phyloP scores from a whole-genome alignment of 2,113 vertebrate species.

The Megaleporinus macrocephalus region DNA sequence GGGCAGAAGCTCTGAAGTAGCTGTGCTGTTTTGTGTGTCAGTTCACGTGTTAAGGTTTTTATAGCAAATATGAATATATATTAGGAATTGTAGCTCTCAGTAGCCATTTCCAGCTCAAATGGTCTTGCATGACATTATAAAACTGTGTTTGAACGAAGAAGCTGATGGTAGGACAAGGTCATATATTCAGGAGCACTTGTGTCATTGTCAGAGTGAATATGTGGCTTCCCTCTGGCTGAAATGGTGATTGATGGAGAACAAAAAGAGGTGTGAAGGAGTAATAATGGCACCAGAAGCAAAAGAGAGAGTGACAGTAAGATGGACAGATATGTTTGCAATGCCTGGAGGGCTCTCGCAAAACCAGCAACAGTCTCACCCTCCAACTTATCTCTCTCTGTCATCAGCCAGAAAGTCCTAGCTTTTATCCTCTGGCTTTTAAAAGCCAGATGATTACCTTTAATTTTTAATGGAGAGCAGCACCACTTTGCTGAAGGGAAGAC shows the following conservation, averaged over 20 bases:
- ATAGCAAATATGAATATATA: background rate
- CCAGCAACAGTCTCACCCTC: slow-evolving; percentile 7
- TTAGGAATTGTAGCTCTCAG: background rate
- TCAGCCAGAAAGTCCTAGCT: slow-evolving; percentile 29
- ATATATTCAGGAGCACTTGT: background rate
- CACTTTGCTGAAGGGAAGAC: slow-evolving; percentile 33
- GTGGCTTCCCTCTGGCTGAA: slow-evolving; percentile 25
- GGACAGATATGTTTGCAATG: slow-evolving; percentile 32
- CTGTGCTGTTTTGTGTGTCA: background rate
- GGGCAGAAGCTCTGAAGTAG: background rate
- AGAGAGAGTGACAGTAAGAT: slow-evolving; percentile 43
- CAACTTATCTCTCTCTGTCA: slow-evolving; percentile 26
- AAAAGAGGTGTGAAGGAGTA: slow-evolving; percentile 53
- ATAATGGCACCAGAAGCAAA: slow-evolving; percentile 41
- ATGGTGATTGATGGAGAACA: slow-evolving; percentile 48
- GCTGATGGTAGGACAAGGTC: slow-evolving; percentile 2
- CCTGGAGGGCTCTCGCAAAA: slow-evolving; percentile 19
- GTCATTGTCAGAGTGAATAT: slow-evolving; percentile 36
- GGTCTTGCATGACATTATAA: background rate
- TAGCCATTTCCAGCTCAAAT: background rate
- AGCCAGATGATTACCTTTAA: slow-evolving; percentile 54
- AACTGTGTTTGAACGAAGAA: background rate
- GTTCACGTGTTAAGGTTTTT: background rate
- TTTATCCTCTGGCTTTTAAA: slow-evolving; percentile 38
- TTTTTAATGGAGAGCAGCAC: slow-evolving; percentile 44